Evolutionary conservation across 2,888 invertebrate species (phyloP).

Genomic region (Amiota communis): DNA sequence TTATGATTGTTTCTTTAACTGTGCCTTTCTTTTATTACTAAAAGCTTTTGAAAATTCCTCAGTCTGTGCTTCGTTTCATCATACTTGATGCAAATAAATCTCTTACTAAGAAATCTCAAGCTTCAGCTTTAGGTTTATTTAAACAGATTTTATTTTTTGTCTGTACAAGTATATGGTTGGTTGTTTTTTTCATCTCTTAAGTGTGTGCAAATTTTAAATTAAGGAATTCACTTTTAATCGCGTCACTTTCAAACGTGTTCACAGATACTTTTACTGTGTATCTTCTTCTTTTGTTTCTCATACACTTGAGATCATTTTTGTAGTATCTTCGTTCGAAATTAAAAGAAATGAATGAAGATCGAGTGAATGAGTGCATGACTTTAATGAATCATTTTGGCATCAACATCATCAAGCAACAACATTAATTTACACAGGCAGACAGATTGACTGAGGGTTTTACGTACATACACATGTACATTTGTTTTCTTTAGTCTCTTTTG

Average conservation of each 20-base stretch:
- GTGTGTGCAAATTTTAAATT: constrained; percentile 7
- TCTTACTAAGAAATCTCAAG: neutral
- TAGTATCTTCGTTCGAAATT: neutral
- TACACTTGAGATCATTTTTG: neutral
- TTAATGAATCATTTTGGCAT: constrained; percentile 18
- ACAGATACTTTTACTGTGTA: neutral
- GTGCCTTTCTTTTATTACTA: no score
- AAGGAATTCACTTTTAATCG: constrained; percentile 17
- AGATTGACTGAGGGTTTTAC: no score
- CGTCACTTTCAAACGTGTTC: constrained; percentile 16
- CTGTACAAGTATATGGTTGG: constrained; percentile 9
- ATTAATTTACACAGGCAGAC: no score
- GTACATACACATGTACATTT: no score
- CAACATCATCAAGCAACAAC: neutral
- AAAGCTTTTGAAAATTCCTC: no score
- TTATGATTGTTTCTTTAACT: no score
- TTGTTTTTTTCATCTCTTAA: neutral
- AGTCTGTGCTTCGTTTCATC: no score
- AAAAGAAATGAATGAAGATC: neutral
- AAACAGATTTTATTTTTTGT: neutral
- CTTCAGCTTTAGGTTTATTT: neutral
- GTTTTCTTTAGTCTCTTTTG: no score
- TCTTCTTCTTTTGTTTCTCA: neutral
- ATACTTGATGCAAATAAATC: neutral
- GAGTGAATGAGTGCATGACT: constrained; percentile 12